Base-by-base conservation (phyloP, 1,140 invertebrate species). In the Drosophila guanche region DNA sequence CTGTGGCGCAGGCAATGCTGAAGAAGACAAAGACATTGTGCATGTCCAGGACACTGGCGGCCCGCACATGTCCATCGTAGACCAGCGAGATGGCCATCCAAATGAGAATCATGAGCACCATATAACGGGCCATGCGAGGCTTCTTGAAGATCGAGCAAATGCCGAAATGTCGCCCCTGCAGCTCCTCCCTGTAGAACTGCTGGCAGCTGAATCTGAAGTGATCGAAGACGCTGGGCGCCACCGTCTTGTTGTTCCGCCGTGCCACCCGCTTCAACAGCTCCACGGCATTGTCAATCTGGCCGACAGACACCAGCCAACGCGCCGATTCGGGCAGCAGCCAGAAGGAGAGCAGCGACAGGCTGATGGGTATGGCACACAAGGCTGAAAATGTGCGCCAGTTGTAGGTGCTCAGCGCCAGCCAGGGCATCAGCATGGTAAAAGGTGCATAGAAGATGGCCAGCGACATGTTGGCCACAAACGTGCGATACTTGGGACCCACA, bases 41-140 rank as follows among this genome's bases (percentile, higher is more conserved):
- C 27, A 46, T 48, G 1, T 95, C 96, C 5, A 97, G 92, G 37
- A 96, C 95, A 16, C 95, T 95, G 1, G 97, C 96, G 75, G 97
- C 97, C 72, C 96, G 92, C 2, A 97, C 96, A 85, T 97, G 96
- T 1, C 96, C 96, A 76, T 97, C 96, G 80, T 97, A 97, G 1
- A 97, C 95, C 88, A 98, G 84, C 1, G 96, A 97, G 57, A 97
- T 95, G 8, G 94, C 93, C 95, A 97, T 97, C 96, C 96, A 97
- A 53, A 97, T 96, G 4, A 96, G 47, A 69, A 96, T 95, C 41
- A 97, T 92, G 0, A 97, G 91, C 6, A 97, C 86, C 1, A 95
- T 95, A 42, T 95, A 95, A 23, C 93, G 94, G 2, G 95, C 90
- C 12, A 97, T 81, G 2, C 95, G 92, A 2, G 94, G 94, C 3